These are phyloP conservation scores for Elephas maximus DNA, from an alignment of 2,113 vertebrate species.

Conservation along the genomic window DNA sequence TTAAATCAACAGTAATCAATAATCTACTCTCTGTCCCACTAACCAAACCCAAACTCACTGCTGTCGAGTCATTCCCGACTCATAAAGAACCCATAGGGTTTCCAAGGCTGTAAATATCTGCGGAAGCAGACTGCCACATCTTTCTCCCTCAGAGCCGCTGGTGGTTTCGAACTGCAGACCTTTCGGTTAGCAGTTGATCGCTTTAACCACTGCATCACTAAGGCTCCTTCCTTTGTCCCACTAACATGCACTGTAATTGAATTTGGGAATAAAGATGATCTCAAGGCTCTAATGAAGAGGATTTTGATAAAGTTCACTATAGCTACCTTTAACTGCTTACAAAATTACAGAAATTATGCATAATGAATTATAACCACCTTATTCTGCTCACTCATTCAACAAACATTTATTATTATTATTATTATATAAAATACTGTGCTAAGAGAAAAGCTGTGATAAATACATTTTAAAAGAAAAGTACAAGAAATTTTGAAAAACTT, in stretches of 20 bases:
- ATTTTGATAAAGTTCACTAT: constrained; percentile 4
- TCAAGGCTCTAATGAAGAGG: not conserved
- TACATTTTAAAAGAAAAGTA: constrained; percentile 25
- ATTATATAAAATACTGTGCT: not conserved
- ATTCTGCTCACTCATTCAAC: constrained; percentile 6
- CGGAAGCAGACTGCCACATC: no score
- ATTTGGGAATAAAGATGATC: not conserved
- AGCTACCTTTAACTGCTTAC: not conserved
- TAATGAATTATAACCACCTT: not conserved
- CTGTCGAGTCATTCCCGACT: no score
- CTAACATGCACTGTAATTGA: not conserved
- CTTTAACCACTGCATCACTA: no score
- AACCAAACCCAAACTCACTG: no score
- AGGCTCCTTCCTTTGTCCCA: no score
- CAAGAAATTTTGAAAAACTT: constrained; percentile 11
- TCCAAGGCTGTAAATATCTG: no score
- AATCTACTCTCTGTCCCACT: not conserved
- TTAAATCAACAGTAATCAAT: not conserved
- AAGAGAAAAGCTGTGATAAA: constrained; percentile 12
- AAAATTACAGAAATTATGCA: constrained; percentile 14
- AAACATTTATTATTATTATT: not conserved
- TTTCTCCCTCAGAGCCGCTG: no score
- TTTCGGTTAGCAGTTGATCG: no score
- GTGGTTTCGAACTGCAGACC: no score
- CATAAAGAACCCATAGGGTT: no score